A percentile compares a stretch with the other conserved stretches of the same genome.
Conservation (phyloP, 2,888 invertebrate genomes). For the Agriopis aurantiaria region DNA sequence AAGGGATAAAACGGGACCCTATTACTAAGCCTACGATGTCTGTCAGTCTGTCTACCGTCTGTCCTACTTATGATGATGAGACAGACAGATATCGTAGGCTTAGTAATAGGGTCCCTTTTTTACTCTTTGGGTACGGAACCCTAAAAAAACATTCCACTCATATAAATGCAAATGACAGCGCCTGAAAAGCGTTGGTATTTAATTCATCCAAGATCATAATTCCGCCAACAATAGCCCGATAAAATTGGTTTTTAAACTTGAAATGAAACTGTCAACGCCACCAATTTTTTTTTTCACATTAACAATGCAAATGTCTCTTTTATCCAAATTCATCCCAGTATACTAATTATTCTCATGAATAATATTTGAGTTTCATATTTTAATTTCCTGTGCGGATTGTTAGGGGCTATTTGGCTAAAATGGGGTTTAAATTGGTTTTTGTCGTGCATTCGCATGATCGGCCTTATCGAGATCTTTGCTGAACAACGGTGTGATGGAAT, state of each 20-base stretch:
- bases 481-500: neutral
- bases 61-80: too few relatives aligned
- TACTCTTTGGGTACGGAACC: too few relatives aligned
- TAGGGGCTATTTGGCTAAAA: conserved; percentile 58
- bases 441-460: conserved; percentile 66
- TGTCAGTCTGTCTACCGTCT: too few relatives aligned
- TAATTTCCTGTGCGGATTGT: conserved; percentile 69
- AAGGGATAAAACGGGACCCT: too few relatives aligned
- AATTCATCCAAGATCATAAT: conserved; percentile 55
- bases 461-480: conserved; percentile 59
- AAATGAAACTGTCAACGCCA: conserved; percentile 57
- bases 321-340: conserved; percentile 63
- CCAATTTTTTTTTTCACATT: conserved; percentile 51
- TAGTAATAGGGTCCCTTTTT: too few relatives aligned
- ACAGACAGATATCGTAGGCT: too few relatives aligned
- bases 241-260: conserved; percentile 62
- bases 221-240: conserved; percentile 54
- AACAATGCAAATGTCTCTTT: conserved; percentile 66
- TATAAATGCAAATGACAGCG: conserved; percentile 58
- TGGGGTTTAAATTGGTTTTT: conserved; percentile 72
- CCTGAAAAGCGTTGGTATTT: conserved; percentile 48
- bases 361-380: conserved; percentile 66
- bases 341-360: conserved; percentile 70
- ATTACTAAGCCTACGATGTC: too few relatives aligned
- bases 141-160: conserved; percentile 38